Evolutionary conservation across 2,797 vertebrate genomes (phyloP).

Genomic region (Chloroceryle amazona): DNA sequence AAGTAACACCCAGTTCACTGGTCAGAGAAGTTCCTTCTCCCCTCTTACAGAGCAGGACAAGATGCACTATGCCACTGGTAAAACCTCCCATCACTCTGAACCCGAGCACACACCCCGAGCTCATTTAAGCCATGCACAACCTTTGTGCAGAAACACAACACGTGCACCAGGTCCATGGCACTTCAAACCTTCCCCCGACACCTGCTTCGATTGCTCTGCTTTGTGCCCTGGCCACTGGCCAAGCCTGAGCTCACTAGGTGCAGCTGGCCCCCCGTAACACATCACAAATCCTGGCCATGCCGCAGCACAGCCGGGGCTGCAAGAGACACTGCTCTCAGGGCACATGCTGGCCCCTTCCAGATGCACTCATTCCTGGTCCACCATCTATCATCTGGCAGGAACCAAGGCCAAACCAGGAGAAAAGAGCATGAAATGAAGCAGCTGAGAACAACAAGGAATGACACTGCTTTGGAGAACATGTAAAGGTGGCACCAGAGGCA

Average conservation of each 20-base stretch:
- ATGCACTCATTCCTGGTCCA: not conserved
- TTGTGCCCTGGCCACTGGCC: slow-evolving; percentile 45
- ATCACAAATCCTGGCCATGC: not conserved
- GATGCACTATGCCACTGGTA: not conserved
- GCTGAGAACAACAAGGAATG: not conserved
- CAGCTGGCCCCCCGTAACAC: slow-evolving; percentile 36
- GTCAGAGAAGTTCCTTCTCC: not conserved
- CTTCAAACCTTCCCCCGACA: not conserved
- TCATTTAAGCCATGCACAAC: not conserved
- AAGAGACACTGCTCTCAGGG: accelerated
- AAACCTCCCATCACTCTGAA: not conserved
- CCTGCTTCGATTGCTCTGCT: not conserved
- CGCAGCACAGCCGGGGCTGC: accelerated
- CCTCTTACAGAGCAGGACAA: accelerated
- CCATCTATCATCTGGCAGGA: not conserved
- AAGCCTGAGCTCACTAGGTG: slow-evolving; percentile 45
- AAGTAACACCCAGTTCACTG: accelerated
- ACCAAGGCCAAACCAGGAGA: accelerated
- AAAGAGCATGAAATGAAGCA: accelerated
- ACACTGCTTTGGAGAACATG: accelerated
- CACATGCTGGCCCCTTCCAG: not conserved
- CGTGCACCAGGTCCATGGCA: not conserved
- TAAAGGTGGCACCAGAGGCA: accelerated
- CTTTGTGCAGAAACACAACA: not conserved
- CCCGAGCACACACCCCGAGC: too few relatives aligned